Conservation (phyloP, 2,888 invertebrate genomes). For the Apeira syringaria region DNA sequence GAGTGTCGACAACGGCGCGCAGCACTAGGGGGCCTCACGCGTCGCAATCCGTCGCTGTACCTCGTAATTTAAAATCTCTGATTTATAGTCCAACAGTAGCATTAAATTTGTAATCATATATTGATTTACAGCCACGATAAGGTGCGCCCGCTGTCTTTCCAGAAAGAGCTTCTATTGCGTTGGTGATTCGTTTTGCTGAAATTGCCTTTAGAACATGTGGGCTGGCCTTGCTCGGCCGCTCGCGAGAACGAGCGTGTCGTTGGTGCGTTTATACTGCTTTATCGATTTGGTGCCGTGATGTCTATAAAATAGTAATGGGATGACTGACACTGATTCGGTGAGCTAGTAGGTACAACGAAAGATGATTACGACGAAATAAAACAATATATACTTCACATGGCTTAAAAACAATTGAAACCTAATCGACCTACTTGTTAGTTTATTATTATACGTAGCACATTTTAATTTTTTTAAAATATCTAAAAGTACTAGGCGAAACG, state of each 20-base stretch:
- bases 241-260: constrained; percentile 23
- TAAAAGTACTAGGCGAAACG: no score
- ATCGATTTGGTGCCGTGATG: constrained; percentile 37
- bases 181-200: constrained; percentile 53
- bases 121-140: constrained; percentile 81
- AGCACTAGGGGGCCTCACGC: constrained; percentile 82
- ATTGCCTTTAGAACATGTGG: constrained; percentile 60
- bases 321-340: no score
- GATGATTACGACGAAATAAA: no score
- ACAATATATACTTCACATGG: no score
- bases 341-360: no score
- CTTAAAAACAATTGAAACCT: no score
- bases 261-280: constrained; percentile 39
- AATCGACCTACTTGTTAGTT: no score
- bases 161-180: constrained; percentile 63
- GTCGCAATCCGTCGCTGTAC: constrained; percentile 73
- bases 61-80: constrained; percentile 81
- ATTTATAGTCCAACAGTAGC: constrained; percentile 82
- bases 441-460: no score
- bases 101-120: constrained; percentile 84
- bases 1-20: constrained; percentile 76
- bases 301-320: constrained; percentile 6
- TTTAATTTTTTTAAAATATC: no score
- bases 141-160: constrained; percentile 72
- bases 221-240: no score